A percentile compares a stretch with the other conserved stretches of the same genome.
These are phyloP conservation scores for Adelosebastes latens DNA, from an alignment of 2,797 vertebrate species.

Conservation along the genomic window DNA sequence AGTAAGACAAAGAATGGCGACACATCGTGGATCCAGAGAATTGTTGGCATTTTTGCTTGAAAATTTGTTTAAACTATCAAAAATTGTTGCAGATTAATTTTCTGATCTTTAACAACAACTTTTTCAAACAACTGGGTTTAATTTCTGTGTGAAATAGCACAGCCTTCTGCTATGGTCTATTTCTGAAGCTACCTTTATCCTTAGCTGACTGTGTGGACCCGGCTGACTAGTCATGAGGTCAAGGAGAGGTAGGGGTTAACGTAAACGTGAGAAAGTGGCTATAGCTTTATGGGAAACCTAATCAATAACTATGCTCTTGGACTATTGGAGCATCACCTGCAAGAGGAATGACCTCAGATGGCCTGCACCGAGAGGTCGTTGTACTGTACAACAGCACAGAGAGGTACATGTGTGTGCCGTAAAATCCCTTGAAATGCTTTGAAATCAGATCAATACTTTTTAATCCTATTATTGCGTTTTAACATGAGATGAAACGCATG, in stretches of 20 bases:
- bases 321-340: conserved; percentile 7
- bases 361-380: not conserved
- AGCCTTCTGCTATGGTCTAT: not conserved
- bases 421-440: conserved; percentile 26
- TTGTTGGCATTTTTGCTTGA: not conserved
- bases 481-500: not conserved
- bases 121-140: not conserved
- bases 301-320: conserved; percentile 30
- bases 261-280: not conserved
- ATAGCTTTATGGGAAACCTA: not conserved
- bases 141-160: not conserved
- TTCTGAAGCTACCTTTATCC: conserved; percentile 1
- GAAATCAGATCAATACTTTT: conserved; percentile 32
- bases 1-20: not conserved
- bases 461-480: conserved; percentile 23
- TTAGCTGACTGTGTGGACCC: not conserved
- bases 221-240: not conserved
- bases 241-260: conserved; percentile 8
- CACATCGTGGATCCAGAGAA: not conserved
- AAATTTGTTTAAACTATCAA: not conserved
- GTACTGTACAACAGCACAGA: not conserved
- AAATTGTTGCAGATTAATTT: not conserved
- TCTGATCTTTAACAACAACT: not conserved
- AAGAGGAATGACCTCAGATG: not conserved
- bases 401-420: not conserved